These are phyloP conservation scores for Bellardia bayeri DNA, from an alignment of 2,888 invertebrate species.

Conservation along the genomic window DNA sequence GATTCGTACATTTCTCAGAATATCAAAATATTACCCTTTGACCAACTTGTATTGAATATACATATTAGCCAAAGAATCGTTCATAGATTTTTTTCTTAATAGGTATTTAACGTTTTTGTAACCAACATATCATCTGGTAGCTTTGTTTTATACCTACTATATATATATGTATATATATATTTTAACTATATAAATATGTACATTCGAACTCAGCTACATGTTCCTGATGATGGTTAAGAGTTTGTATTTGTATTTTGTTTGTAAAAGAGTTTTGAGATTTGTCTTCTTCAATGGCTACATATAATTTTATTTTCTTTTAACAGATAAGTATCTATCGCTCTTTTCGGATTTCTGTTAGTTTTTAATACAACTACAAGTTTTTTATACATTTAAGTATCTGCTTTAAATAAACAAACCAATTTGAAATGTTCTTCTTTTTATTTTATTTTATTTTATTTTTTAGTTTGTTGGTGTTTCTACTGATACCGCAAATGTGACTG, in stretches of 20 bases:
- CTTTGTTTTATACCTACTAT: not conserved
- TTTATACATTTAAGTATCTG: constrained; percentile 25
- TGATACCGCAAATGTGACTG: constrained; percentile 53
- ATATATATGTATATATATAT: not conserved
- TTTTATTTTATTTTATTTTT: constrained; percentile 5
- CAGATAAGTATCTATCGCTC: constrained; percentile 35
- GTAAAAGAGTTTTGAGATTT: constrained; percentile 17
- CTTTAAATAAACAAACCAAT: constrained; percentile 61
- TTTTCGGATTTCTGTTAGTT: not conserved
- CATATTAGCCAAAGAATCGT: too few species aligned
- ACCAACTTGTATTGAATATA: too few species aligned
- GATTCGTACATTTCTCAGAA: too few species aligned
- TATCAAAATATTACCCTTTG: too few species aligned
- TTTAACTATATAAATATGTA: too few species aligned
- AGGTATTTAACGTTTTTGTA: not conserved
- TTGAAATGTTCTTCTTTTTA: constrained; percentile 27
- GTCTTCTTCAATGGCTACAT: constrained; percentile 33
- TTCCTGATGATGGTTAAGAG: constrained; percentile 13
- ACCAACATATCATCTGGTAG: constrained; percentile 1
- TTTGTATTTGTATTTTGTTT: constrained; percentile 8
- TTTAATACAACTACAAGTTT: constrained; percentile 8
- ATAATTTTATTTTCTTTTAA: constrained; percentile 13
- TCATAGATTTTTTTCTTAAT: too few species aligned
- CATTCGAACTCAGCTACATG: not conserved
- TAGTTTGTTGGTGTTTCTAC: not conserved